Evolutionary conservation across 2,113 vertebrate species (phyloP).

Genomic region (Cochlearius cochlearius): DNA sequence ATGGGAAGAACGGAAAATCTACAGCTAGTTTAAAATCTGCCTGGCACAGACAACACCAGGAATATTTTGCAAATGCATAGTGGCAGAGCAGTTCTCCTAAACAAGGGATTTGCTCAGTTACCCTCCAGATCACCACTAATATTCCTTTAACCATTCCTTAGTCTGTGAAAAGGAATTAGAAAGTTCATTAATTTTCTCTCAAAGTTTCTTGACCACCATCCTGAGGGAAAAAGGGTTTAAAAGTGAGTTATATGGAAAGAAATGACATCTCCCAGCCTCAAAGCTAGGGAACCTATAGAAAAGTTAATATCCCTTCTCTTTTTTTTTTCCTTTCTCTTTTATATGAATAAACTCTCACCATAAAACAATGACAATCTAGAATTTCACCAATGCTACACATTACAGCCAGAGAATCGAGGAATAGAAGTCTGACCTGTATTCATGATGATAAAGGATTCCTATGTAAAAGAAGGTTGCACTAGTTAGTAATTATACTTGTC

Average conservation of each 20-base stretch:
- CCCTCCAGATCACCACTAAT: background rate
- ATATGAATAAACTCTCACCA: background rate
- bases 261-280: background rate
- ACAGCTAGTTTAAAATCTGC: background rate
- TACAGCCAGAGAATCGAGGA: background rate
- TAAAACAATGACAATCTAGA: background rate
- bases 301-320: background rate
- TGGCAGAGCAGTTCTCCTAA: background rate
- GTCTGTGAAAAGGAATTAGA: background rate
- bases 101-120: background rate
- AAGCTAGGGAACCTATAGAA: background rate
- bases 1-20: background rate
- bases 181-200: background rate
- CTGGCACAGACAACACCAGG: background rate
- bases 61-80: background rate
- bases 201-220: background rate
- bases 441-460: background rate
- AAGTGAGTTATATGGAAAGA: background rate
- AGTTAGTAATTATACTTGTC: background rate
- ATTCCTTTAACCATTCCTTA: background rate
- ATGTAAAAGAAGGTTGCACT: background rate
- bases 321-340: background rate
- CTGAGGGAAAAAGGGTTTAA: background rate
- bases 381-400: background rate
- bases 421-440: background rate